Conservation (phyloP, 2,888 invertebrate genomes). For the Liopterus haemorrhoidalis region DNA sequence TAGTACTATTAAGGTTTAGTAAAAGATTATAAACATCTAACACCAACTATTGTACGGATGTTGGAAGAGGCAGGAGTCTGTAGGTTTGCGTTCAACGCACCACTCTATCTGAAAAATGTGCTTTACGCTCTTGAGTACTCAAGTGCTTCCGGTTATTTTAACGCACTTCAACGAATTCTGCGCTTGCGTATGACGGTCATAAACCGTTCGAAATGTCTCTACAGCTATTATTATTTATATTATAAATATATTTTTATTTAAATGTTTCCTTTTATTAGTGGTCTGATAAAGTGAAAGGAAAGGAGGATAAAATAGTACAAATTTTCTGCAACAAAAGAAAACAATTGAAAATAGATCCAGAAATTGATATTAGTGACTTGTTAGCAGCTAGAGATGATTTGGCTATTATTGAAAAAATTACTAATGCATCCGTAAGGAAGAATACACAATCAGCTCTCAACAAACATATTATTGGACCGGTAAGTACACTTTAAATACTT, state of each 20-base stretch:
- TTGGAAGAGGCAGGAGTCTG: no score
- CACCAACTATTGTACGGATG: no score
- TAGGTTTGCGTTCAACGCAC: no score
- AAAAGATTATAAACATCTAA: no score
- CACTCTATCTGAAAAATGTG: no score
- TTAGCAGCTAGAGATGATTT: slow-evolving; percentile 79
- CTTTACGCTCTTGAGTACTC: no score
- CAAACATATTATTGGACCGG: slow-evolving; percentile 80
- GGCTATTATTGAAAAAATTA: slow-evolving; percentile 87
- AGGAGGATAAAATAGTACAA: slow-evolving; percentile 63
- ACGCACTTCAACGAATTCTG: no score
- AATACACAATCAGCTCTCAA: slow-evolving; percentile 80
- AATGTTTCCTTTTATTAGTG: slow-evolving; percentile 52
- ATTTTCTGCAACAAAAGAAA: slow-evolving; percentile 53
- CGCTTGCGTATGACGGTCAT: no score
- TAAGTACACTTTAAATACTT: slow-evolving; percentile 39
- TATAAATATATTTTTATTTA: slow-evolving; percentile 18
- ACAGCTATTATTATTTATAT: slow-evolving; percentile 3
- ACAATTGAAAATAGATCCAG: slow-evolving; percentile 53
- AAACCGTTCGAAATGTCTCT: no score
- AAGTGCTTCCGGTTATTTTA: no score
- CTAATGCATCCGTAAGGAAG: slow-evolving; percentile 76
- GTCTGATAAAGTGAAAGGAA: slow-evolving; percentile 72
- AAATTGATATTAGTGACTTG: slow-evolving; percentile 68
- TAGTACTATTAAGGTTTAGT: no score